Conservation (phyloP, 2,888 invertebrate species). For the Willowsia nigromaculata region DNA sequence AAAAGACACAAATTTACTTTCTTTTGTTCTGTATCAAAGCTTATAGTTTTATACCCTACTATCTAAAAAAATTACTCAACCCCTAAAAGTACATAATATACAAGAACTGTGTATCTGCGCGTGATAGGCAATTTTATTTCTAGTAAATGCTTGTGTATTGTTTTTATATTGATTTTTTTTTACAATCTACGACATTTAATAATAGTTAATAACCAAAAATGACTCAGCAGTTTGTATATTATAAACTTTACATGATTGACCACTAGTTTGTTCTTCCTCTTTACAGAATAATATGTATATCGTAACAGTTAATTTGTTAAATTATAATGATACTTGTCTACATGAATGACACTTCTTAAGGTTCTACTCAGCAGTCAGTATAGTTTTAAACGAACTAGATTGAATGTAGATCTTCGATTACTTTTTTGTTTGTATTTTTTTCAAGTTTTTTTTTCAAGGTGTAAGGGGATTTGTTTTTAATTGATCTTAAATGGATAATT, state of each 20-base stretch:
- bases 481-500: not conserved
- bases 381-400: conserved; percentile 36
- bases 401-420: conserved; percentile 59
- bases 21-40: conserved; percentile 34
- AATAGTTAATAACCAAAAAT: not conserved
- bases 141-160: not conserved
- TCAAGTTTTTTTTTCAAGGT: not conserved
- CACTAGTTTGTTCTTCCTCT: not conserved
- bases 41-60: not conserved
- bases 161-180: not conserved
- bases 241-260: not conserved
- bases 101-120: conserved; percentile 15
- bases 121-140: conserved; percentile 17
- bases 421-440: not conserved
- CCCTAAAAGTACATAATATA: not conserved
- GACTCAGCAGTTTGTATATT: not conserved
- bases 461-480: not conserved
- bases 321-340: conserved; percentile 26
- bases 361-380: conserved; percentile 31
- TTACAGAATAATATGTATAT: not conserved
- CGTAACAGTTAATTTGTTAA: not conserved
- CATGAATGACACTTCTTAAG: conserved; percentile 3
- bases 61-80: not conserved
- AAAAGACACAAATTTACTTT: conserved; percentile 21
- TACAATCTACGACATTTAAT: not conserved